Base-by-base conservation (phyloP, 37 sponge, comb jelly and placozoan species). In the Corticium candelabrum region DNA sequence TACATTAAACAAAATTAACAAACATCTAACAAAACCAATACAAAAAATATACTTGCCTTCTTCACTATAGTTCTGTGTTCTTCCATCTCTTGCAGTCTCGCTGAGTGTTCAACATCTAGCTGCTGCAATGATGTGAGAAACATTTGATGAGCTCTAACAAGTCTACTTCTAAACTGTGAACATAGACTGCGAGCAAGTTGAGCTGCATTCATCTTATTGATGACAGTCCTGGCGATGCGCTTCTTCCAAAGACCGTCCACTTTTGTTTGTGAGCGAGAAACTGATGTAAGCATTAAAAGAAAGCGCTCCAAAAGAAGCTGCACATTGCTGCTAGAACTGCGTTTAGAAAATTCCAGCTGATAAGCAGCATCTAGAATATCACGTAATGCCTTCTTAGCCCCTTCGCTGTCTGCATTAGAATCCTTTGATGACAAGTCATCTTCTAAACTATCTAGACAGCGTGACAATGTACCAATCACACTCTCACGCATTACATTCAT, bases 401-500 rank as follows among this genome's bases (percentile, higher is more conserved):
- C 21, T 32, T 5, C 73, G 31, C 4, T 35, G 5, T 32, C 36
- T 7, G 5, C 73, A 4, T 70, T 70, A 70, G 35, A 7, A 32
- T 70, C 73, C 0, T 79, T 81, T 30, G 41, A 29, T 7, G 11
- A 33, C 0, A 67, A 80, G 11, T 69, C 73, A 31, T 85, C 88
- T 75, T 93, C 94, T 38, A 93, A 70, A 34, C 69, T 80, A 72
- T 85, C 88, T 34, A 93, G 76, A 80, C 88, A 87, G 35, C 94
- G 57, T 75, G 81, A 50, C 33, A 90, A 73, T 4, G 88, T 91
- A 33, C 97, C 97, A 39, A 96, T 79, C 70, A 92, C 89, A 68
- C 93, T 92, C 84, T 96, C 97, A 50, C 90, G 67, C 57, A 96
- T 84, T 39, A 88, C 82, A 80, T 87, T 82, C n/a, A 92, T 89